Base-by-base conservation (phyloP, 2,797 vertebrate species). In the Astyanax mexicanus region DNA sequence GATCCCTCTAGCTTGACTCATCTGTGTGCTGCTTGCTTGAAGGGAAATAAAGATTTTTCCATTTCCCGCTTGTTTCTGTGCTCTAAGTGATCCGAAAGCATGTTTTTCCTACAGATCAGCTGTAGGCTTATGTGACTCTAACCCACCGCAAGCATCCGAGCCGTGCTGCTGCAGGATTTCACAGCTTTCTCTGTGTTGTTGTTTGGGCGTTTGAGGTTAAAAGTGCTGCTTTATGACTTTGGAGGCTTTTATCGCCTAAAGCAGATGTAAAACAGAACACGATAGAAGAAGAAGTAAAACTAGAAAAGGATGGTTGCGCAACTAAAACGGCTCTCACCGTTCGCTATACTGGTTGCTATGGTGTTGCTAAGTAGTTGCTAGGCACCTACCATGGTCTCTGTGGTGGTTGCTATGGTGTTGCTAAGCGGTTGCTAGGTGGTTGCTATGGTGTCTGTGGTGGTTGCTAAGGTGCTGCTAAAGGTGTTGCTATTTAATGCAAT, bases 61-160 rank as follows among this genome's bases (percentile, higher is more conserved):
- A 6, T 21, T 52, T 32, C 6, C 35, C 19, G 1, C 9, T n/a
- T 38, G 13, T 68, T 75, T 7, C 1, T 44, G n/a, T 21, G 17
- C 38, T 25, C 40, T 27, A n/a, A 47, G 42, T 68, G 45, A 55
- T 49, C 45, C 15, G 68, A 23, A 68, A 54, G 10, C 25, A 44
- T 15, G 29, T 64, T 37, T 40, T 64, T n/a, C 15, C 32, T 29
- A 52, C 38, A 73, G 70, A 64, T 61, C 45, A 52, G n/a, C 40
- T 73, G 51, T 73, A 15, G 60, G 60, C 47, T 17, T 17, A 25
- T 32, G 60, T 65, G 49, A 52, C 52, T 51, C 42, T 47, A 11
- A 60, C 29, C 29, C 40, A 58, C 51, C 27, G 40, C 51, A 74
- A 54, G 12, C 27, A 17, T 57, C 13, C 29, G 13, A 15, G 27